Base-by-base conservation (phyloP, 2,113 vertebrate genomes). In the Tympanuchus pallidicinctus region DNA sequence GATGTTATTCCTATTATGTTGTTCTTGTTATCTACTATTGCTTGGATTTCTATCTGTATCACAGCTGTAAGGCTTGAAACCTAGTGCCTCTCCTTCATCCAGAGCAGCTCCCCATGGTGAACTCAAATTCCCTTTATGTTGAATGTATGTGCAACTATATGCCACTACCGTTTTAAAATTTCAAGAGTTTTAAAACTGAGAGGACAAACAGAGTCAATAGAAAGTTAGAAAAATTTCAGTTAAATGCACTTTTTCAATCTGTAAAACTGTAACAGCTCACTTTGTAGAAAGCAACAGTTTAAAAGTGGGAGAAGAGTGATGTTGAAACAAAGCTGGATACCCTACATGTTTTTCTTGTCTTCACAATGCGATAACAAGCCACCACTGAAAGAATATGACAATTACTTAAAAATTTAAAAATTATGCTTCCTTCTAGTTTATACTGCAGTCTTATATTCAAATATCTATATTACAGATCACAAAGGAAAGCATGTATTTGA, bases 281-380 rank as follows among this genome's bases (percentile, higher is more conserved):
- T 27, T 43, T 80, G 22, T 1, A 16, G 27, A 65, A 57, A 0
- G 1, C 3, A 2, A 80, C 8, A 36, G 5, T 27, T 82, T 57
- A 54, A 61, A 88, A 76, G 24, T 60, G 1, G 19, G 27, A 30
- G 10, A 1, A 4, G 4, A 4, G 27, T 77, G 13, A 13, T 67
- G 40, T 38, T 67, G 8, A 70, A 83, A 4, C 2, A 63, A 73
- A 90, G 2, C 4, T 57, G 20, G 4, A 11, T 83, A 28, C 30
- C 80, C 74, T 42, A 7, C 10, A 10, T 25, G 2, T 10, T 59
- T 76, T 90, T 27, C 38, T 74, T 3, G 7, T 60, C 13, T 66
- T 45, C 70, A 3, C 6, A 28, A 67, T 50, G 18, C 10, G 75
- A 7, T 20, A 69, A 38, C 21, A 57, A 73, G 20, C 11, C 25